Percentiles rank a stretch among this genome's conserved stretches.
Conservation (phyloP, 2,113 vertebrate species). For the Strix aluco region DNA sequence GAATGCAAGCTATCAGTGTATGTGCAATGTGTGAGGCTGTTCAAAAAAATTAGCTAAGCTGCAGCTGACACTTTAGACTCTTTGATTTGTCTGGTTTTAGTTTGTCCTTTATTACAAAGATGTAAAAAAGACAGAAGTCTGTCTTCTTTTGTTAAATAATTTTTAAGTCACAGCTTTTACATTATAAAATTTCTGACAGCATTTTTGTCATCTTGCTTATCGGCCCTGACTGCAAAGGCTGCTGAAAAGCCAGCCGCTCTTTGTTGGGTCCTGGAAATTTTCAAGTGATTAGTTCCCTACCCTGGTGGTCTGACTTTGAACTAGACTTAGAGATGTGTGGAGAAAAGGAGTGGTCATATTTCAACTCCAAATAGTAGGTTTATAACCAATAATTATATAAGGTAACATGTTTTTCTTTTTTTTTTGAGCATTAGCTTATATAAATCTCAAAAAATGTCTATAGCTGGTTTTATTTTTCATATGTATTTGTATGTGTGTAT, state of each 20-base stretch:
- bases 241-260: neutral
- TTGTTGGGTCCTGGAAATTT: neutral
- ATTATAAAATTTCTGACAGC: neutral
- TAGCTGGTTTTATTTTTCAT: neutral
- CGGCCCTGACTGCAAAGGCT: neutral
- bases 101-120: neutral
- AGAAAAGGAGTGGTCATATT: neutral
- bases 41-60: neutral
- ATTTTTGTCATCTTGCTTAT: neutral
- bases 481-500: neutral
- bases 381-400: neutral
- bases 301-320: neutral
- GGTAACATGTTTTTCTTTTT: neutral
- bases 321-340: neutral
- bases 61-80: neutral
- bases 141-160: too few species aligned
- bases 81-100: neutral
- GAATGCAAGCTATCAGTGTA: fast-evolving
- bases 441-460: neutral
- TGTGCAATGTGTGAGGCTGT: neutral
- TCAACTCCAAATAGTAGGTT: neutral
- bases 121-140: too few species aligned
- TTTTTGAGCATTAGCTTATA: neutral
- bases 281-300: neutral
- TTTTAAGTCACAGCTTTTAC: neutral